Conservation (phyloP, 2,113 vertebrate species). For the Ageneiosus marmoratus region DNA sequence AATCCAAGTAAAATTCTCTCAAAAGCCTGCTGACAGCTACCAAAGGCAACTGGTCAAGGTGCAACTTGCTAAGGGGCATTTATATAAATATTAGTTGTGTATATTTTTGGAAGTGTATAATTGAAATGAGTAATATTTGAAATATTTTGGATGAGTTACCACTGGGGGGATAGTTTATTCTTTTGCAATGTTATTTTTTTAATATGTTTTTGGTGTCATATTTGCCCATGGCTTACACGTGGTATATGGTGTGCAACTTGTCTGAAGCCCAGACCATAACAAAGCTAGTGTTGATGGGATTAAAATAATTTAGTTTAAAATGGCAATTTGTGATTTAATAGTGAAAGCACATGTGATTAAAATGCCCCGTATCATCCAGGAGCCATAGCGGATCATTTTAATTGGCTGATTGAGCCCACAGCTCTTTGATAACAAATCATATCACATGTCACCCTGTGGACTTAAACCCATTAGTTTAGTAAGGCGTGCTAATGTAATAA, state of each 20-base stretch:
- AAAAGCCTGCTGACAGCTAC: too few species aligned
- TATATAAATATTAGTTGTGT: too few species aligned
- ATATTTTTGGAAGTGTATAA: too few species aligned
- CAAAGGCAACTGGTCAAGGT: too few species aligned
- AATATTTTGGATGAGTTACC: too few species aligned
- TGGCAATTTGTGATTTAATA: not conserved
- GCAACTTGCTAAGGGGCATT: too few species aligned
- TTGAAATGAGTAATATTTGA: too few species aligned
- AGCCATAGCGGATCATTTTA: not conserved
- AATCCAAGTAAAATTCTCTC: too few species aligned
- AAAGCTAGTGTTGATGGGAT: not conserved
- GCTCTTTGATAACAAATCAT: not conserved
- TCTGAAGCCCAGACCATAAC: not conserved
- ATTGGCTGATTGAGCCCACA: not conserved
- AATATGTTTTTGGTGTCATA: not conserved
- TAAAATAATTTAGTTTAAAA: not conserved
- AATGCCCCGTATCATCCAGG: not conserved
- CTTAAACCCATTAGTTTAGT: constrained; percentile 3
- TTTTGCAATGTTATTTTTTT: too few species aligned
- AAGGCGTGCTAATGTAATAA: not conserved
- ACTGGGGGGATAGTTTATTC: too few species aligned
- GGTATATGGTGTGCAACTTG: not conserved
- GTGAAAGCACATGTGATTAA: not conserved
- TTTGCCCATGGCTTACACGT: not conserved
- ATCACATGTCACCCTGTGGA: not conserved